These are phyloP conservation scores for Pteromalus puparum DNA, from an alignment of 1,140 invertebrate species.

Conservation along the genomic window DNA sequence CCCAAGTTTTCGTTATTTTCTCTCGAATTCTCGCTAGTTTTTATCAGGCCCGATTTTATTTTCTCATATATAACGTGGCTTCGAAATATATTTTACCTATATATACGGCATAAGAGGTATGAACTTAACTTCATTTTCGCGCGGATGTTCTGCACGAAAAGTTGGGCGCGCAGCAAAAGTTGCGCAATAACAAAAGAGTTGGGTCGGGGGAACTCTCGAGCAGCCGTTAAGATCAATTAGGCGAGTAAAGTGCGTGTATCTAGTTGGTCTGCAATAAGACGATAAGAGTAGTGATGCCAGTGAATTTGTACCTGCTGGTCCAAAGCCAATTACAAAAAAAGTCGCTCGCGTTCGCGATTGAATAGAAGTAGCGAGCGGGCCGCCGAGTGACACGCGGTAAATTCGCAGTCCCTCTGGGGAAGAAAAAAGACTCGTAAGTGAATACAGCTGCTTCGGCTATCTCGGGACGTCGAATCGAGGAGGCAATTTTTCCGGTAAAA, in stretches of 20 bases:
- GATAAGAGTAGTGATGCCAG: neutral
- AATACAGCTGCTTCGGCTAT: neutral
- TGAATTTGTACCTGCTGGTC: conserved; percentile 1
- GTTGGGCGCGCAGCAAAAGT: neutral
- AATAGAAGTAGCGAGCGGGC: neutral
- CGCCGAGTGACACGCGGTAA: no score
- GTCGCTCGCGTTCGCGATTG: neutral
- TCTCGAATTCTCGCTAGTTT: no score
- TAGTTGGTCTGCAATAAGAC: neutral
- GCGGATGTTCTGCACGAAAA: neutral
- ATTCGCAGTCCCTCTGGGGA: no score
- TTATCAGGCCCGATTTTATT: no score
- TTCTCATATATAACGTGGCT: no score
- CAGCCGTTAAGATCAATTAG: conserved; percentile 24
- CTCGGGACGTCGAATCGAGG: neutral
- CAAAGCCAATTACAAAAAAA: neutral
- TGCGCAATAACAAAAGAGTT: neutral
- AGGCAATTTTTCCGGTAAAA: neutral
- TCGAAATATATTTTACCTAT: no score
- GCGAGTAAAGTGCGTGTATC: neutral
- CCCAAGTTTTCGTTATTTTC: no score
- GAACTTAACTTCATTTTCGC: neutral
- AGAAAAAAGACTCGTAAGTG: neutral
- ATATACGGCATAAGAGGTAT: neutral
- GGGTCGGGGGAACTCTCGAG: neutral